Conservation (phyloP, 2,113 vertebrate genomes). For the Axis porcinus region DNA sequence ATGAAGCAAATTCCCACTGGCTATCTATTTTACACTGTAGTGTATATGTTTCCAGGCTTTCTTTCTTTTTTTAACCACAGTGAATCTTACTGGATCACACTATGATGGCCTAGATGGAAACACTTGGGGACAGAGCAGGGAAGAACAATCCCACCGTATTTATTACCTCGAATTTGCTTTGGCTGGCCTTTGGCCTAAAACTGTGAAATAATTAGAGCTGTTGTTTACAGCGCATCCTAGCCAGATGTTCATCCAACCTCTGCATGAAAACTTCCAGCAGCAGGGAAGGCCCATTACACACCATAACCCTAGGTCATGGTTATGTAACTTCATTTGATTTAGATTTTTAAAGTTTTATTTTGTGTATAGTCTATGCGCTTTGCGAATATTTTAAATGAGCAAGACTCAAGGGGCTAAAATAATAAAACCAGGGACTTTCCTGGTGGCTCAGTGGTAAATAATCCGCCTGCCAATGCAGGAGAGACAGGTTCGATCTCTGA, state of each 20-base stretch:
- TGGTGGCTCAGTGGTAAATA: background rate
- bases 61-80: background rate
- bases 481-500: background rate
- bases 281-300: background rate
- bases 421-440: background rate
- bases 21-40: background rate
- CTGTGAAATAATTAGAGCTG: background rate
- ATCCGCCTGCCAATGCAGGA: background rate
- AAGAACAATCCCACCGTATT: background rate
- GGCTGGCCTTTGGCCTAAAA: background rate
- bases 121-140: background rate
- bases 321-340: background rate
- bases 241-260: background rate
- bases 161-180: background rate
- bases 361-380: background rate
- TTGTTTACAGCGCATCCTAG: background rate
- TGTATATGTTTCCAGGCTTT: background rate
- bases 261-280: background rate
- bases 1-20: background rate
- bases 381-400: background rate
- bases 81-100: background rate
- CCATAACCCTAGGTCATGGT: background rate
- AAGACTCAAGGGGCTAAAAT: background rate
- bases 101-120: background rate
- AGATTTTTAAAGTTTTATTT: background rate